phyloP scores from a whole-genome alignment of 2,888 invertebrate genomes.

The Tridacna gigas region DNA sequence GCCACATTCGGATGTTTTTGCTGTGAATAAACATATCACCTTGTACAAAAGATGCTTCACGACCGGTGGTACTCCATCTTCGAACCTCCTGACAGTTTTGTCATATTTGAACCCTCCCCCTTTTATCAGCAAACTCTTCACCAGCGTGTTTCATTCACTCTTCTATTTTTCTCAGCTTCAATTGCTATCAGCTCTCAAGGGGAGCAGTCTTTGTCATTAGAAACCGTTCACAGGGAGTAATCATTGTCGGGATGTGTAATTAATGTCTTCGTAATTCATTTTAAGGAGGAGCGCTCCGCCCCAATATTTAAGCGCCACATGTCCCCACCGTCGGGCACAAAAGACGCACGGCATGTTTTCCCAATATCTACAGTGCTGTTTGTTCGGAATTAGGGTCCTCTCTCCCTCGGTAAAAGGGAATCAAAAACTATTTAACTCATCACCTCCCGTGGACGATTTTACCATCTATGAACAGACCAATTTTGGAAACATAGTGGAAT shows the following conservation, averaged over 20 bases:
- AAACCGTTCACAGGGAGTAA: conserved; percentile 42
- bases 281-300: conserved; percentile 59
- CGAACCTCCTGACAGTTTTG: conserved; percentile 58
- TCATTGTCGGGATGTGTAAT: conserved; percentile 50
- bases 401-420: too few relatives aligned
- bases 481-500: too few relatives aligned
- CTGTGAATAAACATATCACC: conserved; percentile 44
- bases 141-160: conserved; percentile 28
- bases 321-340: conserved; percentile 27
- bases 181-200: conserved; percentile 43
- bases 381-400: too few relatives aligned
- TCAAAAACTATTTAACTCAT: too few relatives aligned
- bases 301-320: conserved; percentile 61
- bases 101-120: conserved; percentile 38
- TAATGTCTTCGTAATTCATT: conserved; percentile 65
- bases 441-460: too few relatives aligned
- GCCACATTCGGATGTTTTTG: conserved; percentile 22
- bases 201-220: conserved; percentile 56
- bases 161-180: conserved; percentile 53
- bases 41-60: conserved; percentile 27
- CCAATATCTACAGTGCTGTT: neutral
- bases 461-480: too few relatives aligned
- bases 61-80: conserved; percentile 40
- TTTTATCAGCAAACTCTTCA: conserved; percentile 31
- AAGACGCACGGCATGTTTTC: conserved; percentile 27